phyloP scores from a whole-genome alignment of 2,797 vertebrate genomes.

The Petrocephalus sullivani region DNA sequence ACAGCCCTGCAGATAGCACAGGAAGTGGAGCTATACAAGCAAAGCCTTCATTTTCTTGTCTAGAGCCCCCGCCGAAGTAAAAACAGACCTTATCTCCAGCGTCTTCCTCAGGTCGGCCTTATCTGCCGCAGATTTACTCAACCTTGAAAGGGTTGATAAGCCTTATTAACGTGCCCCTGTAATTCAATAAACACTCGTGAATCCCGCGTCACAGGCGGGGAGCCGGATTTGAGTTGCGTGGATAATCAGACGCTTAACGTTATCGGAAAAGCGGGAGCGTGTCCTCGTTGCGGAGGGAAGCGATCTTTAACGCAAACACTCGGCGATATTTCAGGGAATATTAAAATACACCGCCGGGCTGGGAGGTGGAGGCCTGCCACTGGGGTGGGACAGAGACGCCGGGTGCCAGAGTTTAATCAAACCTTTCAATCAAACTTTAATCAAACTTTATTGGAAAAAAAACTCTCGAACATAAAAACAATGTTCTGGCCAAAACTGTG shows the following conservation, averaged over 20 bases:
- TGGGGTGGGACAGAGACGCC: not conserved
- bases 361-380: not conserved
- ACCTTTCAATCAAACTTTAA: slow-evolving; percentile 16
- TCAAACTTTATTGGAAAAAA: slow-evolving; percentile 14
- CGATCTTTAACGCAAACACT: slow-evolving; percentile 1
- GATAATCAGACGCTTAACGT: not conserved
- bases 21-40: not conserved
- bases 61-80: not conserved
- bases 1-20: not conserved
- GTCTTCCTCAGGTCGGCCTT: not conserved
- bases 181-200: slow-evolving; percentile 14
- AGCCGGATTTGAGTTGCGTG: not conserved
- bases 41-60: slow-evolving; percentile 15
- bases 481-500: slow-evolving; percentile 6
- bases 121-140: not conserved
- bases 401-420: not conserved
- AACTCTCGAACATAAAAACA: not conserved
- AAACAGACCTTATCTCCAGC: not conserved
- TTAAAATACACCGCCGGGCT: slow-evolving; percentile 2
- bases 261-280: not conserved
- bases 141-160: slow-evolving; percentile 13
- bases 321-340: slow-evolving; percentile 12
- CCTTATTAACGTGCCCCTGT: slow-evolving; percentile 2
- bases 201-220: not conserved
- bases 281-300: not conserved